Base-by-base conservation (phyloP, 2,113 vertebrate species). In the Syrmaticus mikado region DNA sequence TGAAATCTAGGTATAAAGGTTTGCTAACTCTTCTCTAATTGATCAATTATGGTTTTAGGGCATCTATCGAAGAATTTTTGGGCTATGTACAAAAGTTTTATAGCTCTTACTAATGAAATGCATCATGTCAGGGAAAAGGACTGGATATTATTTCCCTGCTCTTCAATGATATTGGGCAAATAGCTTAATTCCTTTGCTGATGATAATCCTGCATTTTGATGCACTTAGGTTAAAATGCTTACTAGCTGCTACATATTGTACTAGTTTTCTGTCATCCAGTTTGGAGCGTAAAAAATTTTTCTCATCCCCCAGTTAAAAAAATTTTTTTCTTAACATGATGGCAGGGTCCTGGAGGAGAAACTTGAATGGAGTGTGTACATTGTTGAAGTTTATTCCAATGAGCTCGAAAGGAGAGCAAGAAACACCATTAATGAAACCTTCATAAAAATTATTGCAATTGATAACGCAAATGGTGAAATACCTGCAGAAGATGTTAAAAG, bases 261-360 rank as follows among this genome's bases (percentile, higher is more conserved):
- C 14, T 55, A 40, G 45, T 79, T 65, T 14, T 55, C 43, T 38
- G 12, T 65, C 8, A 27, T 27, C 58, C 70, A 13, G 70, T 76
- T 72, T 80, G 20, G n/a, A 71, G 43, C 43, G 12, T 52, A 65
- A 72, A 85, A 81, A 67, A 58, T 43, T 55, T 43, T 55, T 78
- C 22, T 57, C 24, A n/a, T 8, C 41, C 28, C 38, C 38, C 17
- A 32, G 30, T 32, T 89, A 74, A 74, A 41, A 50, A 76, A 73
- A 76, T 34, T 15, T 1, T 34, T 88, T 79, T 91, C 36, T 95
- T 76, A 11, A 21, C 55, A 6, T 55, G 68, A 32, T 70, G 21
- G 27, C 96, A 98, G 98, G 24, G 91, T 98, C 83, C 72, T 98
- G 58, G 86, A 95, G 34, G 80, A 92, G 3, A 93, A 43, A 53